A percentile compares a stretch with the other conserved stretches of the same genome.
Evolutionary conservation across 1,140 invertebrate species (phyloP).

Genomic region (Dolichoris vasculosae): DNA sequence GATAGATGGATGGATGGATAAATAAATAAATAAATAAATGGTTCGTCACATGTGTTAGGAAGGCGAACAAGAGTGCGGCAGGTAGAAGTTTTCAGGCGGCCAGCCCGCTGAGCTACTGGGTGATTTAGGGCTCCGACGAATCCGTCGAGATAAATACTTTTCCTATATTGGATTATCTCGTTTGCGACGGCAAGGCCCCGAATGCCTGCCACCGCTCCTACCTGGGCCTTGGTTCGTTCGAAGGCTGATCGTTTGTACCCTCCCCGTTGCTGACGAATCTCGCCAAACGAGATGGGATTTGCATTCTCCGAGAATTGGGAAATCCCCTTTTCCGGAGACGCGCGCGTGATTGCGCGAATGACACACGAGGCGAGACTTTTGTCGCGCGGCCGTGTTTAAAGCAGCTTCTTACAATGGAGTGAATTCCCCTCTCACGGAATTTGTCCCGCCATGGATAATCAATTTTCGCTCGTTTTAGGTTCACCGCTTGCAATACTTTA

Average conservation of each 20-base stretch:
- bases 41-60: background rate
- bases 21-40: too few relatives aligned
- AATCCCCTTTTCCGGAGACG: background rate
- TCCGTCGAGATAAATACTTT: conserved; percentile 56
- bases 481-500: conserved; percentile 3
- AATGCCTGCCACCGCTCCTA: background rate
- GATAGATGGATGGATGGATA: conserved; percentile 1
- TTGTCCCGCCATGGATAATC: conserved; percentile 25
- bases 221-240: background rate
- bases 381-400: background rate
- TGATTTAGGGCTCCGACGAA: conserved; percentile 59
- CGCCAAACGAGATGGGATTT: background rate
- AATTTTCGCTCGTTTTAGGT: conserved; percentile 36
- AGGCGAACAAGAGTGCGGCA: conserved; percentile 30
- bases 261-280: background rate
- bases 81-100: conserved; percentile 49
- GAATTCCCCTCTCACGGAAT: background rate
- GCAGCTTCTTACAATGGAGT: background rate
- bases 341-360: background rate
- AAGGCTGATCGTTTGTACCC: background rate
- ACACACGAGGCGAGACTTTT: background rate
- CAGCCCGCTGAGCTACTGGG: conserved; percentile 56
- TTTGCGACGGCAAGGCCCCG: conserved; percentile 33
- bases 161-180: conserved; percentile 59
- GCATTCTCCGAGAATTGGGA: background rate